Evolutionary conservation across 2,888 invertebrate genomes (phyloP).

Genomic region (Lithophane socia): DNA sequence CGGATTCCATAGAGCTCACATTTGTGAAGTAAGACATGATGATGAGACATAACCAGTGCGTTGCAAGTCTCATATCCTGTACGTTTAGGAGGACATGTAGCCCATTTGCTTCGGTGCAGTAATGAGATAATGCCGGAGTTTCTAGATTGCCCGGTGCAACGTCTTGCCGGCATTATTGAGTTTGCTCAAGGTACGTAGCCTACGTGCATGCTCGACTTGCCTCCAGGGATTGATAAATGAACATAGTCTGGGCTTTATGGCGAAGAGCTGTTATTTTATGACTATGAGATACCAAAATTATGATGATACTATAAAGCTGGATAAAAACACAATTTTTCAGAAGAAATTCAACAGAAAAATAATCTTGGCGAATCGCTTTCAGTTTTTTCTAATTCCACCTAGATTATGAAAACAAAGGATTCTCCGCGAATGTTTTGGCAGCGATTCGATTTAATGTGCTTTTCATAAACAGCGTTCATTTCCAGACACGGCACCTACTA

Average conservation of each 20-base stretch:
- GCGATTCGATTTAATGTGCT: slow-evolving; percentile 7
- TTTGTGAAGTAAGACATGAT: neutral
- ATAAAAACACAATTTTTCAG: neutral
- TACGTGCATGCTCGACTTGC: neutral
- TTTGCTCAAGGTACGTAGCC: slow-evolving; percentile 6
- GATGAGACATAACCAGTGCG: neutral
- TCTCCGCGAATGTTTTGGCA: slow-evolving; percentile 35
- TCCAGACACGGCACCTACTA: slow-evolving; percentile 26
- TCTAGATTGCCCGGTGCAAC: slow-evolving; percentile 21
- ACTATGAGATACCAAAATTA: neutral
- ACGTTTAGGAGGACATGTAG: neutral
- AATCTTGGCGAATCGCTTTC: neutral
- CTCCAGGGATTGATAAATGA: neutral
- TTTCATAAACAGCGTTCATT: slow-evolving; percentile 41
- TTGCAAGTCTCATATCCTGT: slow-evolving; percentile 10
- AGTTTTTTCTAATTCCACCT: neutral
- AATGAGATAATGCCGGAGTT: slow-evolving; percentile 42
- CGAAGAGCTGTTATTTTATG: neutral
- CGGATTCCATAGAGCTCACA: neutral
- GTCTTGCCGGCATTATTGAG: slow-evolving; percentile 22
- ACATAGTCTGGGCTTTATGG: neutral
- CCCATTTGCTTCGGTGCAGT: slow-evolving; percentile 15
- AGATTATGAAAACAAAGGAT: slow-evolving; percentile 31
- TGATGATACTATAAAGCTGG: too few relatives aligned
- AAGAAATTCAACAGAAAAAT: neutral